phyloP scores from a whole-genome alignment of 2,113 vertebrate genomes.

The Rhegmatorhina hoffmannsi region DNA sequence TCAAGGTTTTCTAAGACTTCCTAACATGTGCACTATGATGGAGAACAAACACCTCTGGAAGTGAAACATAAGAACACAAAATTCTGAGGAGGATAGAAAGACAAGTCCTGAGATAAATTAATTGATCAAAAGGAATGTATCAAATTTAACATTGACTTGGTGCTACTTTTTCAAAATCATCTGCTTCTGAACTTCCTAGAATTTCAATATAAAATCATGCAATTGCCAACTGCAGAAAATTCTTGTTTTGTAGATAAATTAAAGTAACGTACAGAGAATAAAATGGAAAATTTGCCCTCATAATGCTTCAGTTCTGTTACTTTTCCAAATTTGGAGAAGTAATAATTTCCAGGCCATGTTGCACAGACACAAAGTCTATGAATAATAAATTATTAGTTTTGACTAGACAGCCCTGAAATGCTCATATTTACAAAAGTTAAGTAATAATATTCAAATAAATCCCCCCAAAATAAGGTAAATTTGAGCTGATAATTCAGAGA shows the following conservation, averaged over 20 bases:
- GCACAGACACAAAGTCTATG: neutral
- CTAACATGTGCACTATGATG: neutral
- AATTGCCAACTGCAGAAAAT: neutral
- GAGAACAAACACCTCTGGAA: neutral
- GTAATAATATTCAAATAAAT: neutral
- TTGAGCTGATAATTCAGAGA: neutral
- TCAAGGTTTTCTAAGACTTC: neutral
- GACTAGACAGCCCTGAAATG: accelerated
- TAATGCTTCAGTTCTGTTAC: neutral
- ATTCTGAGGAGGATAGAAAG: neutral
- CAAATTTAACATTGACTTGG: neutral
- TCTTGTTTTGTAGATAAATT: neutral
- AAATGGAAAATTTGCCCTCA: neutral
- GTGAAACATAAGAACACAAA: neutral
- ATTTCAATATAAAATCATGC: neutral
- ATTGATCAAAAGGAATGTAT: neutral
- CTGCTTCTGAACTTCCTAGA: neutral
- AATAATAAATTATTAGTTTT: neutral
- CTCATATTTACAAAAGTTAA: neutral
- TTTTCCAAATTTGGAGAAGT: neutral
- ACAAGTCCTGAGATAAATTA: neutral
- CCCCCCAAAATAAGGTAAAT: accelerated
- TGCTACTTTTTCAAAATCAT: neutral
- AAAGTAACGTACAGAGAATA: neutral
- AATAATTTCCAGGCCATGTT: accelerated